Conservation (phyloP, 1,140 invertebrate genomes). For the Glossosoma conforme region DNA sequence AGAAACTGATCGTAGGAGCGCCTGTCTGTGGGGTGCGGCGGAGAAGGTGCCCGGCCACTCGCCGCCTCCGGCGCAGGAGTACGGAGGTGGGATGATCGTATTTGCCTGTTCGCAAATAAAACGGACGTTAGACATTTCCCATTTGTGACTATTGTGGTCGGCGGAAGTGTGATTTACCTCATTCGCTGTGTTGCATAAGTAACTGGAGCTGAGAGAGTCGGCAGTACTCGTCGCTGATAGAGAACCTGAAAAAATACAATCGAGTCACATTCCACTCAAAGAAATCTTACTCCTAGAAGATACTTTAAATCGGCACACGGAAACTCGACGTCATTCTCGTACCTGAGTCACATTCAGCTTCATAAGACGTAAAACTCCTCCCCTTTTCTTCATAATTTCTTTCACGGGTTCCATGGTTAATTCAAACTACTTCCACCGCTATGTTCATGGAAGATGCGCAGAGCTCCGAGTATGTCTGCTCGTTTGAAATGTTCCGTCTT, state of each 20-base stretch:
- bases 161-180: conserved; percentile 56
- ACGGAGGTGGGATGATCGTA: conserved; percentile 72
- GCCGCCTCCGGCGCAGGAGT: conserved; percentile 70
- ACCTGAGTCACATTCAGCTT: conserved; percentile 38
- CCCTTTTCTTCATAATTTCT: conserved; percentile 34
- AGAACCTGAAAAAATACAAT: conserved; percentile 52
- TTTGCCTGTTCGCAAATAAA: conserved; percentile 58
- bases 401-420: conserved; percentile 35
- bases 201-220: conserved; percentile 77
- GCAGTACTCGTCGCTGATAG: conserved; percentile 75
- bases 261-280: neutral
- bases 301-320: too few relatives aligned
- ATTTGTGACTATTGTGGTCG: too few relatives aligned
- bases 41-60: conserved; percentile 53
- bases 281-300: too few relatives aligned
- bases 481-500: too few relatives aligned
- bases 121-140: too few relatives aligned
- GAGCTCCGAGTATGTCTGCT: too few relatives aligned
- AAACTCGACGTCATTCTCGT: too few relatives aligned
- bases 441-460: too few relatives aligned
- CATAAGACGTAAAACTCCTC: conserved; percentile 33
- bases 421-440: too few relatives aligned
- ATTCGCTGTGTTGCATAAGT: conserved; percentile 73
- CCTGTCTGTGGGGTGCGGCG: conserved; percentile 34
- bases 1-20: conserved; percentile 41